Evolutionary conservation across 1,140 invertebrate genomes (phyloP).

Genomic region (Brachionus plicatilis): DNA sequence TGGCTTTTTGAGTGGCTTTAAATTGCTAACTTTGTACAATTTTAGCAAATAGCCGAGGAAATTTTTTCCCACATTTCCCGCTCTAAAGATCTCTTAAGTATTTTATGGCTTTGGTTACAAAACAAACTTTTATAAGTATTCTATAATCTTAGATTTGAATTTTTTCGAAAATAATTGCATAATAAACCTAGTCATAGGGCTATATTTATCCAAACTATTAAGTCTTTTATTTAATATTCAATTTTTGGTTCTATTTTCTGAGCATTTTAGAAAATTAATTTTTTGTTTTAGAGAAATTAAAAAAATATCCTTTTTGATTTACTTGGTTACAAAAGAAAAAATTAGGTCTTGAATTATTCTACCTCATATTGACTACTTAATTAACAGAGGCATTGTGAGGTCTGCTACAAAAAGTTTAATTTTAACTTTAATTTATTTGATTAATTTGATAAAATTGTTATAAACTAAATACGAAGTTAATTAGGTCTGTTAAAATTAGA

Average conservation of each 20-base stretch:
- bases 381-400: not conserved
- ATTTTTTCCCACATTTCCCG: not conserved
- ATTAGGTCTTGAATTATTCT: not conserved
- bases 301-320: not conserved
- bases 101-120: not conserved
- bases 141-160: not conserved
- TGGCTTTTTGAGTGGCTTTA: not conserved
- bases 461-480: not conserved
- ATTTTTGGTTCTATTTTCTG: not conserved
- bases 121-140: not conserved
- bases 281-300: not conserved
- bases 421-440: not conserved
- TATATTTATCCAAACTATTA: not conserved
- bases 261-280: not conserved
- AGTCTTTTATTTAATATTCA: not conserved
- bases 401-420: not conserved
- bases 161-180: not conserved
- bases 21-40: not conserved
- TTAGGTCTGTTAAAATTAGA: not conserved
- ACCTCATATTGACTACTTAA: not conserved
- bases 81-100: not conserved
- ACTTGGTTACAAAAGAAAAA: not conserved
- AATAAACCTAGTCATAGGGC: not conserved
- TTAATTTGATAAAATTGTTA: not conserved
- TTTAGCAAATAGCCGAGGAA: not conserved